These are phyloP conservation scores for Nemurella pictetii DNA, from an alignment of 2,888 invertebrate species.

Conservation along the genomic window DNA sequence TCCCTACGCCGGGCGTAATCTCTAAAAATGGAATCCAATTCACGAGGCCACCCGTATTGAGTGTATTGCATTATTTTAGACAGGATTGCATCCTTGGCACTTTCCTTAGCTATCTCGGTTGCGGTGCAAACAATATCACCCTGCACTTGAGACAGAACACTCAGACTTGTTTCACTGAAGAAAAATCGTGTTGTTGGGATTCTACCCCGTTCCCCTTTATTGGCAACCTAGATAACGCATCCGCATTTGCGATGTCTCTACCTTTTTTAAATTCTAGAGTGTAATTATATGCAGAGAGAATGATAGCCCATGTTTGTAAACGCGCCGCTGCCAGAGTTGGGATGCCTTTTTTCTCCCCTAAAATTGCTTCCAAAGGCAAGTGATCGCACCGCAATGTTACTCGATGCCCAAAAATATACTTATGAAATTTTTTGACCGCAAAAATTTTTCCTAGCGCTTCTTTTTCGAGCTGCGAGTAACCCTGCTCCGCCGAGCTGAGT, in stretches of 20 bases:
- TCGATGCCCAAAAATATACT: slow-evolving; percentile 7
- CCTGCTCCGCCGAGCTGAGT: slow-evolving; percentile 22
- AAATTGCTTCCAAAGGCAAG: slow-evolving; percentile 12
- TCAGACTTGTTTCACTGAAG: too few species aligned
- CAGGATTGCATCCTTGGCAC: slow-evolving; percentile 31
- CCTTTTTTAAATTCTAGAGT: neutral
- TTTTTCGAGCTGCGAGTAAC: slow-evolving; percentile 27
- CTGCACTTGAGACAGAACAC: too few species aligned
- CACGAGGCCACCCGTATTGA: slow-evolving; percentile 2
- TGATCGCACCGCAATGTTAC: neutral
- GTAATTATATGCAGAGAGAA: slow-evolving; percentile 6
- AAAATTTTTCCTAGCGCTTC: neutral
- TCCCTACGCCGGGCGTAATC: neutral
- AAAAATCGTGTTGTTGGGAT: too few species aligned
- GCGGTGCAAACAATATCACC: too few species aligned
- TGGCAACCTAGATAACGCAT: slow-evolving; percentile 25
- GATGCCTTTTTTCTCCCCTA: slow-evolving; percentile 18
- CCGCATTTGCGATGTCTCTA: slow-evolving; percentile 16
- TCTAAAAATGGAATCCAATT: slow-evolving; percentile 1
- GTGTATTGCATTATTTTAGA: neutral
- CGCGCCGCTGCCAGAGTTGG: slow-evolving; percentile 12
- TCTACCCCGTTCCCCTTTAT: neutral
- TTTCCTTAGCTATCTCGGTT: slow-evolving; percentile 35
- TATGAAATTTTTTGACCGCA: slow-evolving; percentile 1
- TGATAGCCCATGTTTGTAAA: slow-evolving; percentile 29